Evolutionary conservation across 2,888 invertebrate genomes (phyloP).

Genomic region (Hemicrepidius hirtus): DNA sequence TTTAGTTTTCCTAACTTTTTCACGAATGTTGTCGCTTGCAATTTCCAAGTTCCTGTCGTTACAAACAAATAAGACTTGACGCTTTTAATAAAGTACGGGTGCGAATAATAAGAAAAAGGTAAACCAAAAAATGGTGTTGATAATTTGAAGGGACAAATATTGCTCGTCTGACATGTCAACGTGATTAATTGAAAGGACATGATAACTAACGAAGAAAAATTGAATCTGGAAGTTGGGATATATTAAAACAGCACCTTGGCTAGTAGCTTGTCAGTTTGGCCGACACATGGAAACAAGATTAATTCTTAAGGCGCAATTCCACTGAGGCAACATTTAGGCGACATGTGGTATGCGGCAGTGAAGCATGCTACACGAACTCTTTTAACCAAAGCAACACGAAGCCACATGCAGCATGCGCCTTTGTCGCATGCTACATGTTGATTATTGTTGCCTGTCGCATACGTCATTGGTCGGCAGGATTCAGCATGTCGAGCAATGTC

Average conservation of each 20-base stretch:
- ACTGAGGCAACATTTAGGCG: too few species aligned
- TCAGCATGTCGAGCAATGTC: too few species aligned
- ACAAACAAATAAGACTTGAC: not conserved
- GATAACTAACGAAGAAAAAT: conserved; percentile 27
- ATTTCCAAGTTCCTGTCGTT: not conserved
- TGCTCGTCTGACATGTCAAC: conserved; percentile 9
- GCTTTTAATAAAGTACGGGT: conserved; percentile 22
- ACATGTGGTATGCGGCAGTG: too few species aligned
- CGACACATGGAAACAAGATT: conserved; percentile 23
- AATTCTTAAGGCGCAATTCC: too few species aligned
- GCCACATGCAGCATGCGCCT: too few species aligned
- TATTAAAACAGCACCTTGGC: conserved; percentile 24
- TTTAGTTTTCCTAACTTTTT: too few species aligned
- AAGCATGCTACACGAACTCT: too few species aligned
- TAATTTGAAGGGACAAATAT: conserved; percentile 26
- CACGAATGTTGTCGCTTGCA: not conserved
- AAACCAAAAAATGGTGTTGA: conserved; percentile 4
- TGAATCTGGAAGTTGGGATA: conserved; percentile 21
- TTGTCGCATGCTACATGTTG: too few species aligned
- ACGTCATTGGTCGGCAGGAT: too few species aligned
- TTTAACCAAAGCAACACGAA: too few species aligned
- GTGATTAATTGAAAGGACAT: conserved; percentile 28
- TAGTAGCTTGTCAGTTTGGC: conserved; percentile 18
- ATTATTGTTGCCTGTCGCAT: too few species aligned
- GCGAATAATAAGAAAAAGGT: conserved; percentile 1